Evolutionary conservation across 2,888 invertebrate species (phyloP).

Genomic region (Eupeodes latifasciatus): DNA sequence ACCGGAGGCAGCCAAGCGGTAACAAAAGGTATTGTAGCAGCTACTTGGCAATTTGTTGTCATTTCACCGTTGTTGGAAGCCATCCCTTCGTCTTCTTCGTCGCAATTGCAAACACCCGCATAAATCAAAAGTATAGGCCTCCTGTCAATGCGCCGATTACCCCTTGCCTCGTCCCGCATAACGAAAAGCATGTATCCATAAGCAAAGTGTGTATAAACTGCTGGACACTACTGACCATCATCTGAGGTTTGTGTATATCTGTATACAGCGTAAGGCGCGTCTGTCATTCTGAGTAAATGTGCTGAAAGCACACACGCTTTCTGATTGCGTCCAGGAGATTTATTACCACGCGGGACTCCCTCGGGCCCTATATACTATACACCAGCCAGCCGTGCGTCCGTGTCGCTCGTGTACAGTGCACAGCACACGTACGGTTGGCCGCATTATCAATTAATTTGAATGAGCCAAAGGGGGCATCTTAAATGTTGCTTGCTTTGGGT

Average conservation of each 20-base stretch:
- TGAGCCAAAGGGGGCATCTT: constrained; percentile 49
- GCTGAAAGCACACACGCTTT: constrained; percentile 58
- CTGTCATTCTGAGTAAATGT: constrained; percentile 48
- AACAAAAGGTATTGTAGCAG: constrained; percentile 64
- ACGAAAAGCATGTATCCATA: constrained; percentile 40
- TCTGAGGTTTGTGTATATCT: constrained; percentile 36
- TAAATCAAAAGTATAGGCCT: constrained; percentile 65
- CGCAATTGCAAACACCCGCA: constrained; percentile 57
- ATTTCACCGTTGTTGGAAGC: constrained; percentile 57
- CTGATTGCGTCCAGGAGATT: constrained; percentile 66
- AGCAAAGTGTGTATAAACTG: constrained; percentile 6
- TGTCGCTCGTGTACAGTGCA: not conserved
- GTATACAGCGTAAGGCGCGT: constrained; percentile 21
- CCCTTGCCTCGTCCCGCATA: constrained; percentile 22
- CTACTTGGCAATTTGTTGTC: constrained; percentile 73
- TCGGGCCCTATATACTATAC: constrained; percentile 50
- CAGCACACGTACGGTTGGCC: constrained; percentile 17
- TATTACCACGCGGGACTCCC: constrained; percentile 62
- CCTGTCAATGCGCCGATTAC: constrained; percentile 5
- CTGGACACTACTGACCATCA: constrained; percentile 20
- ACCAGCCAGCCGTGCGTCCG: not conserved
- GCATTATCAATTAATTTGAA: constrained; percentile 73
- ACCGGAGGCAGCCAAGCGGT: constrained; percentile 18
- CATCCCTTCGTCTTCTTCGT: constrained; percentile 27
- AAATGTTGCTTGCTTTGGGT: constrained; percentile 20